These are phyloP conservation scores for Manacus vitellinus DNA, from an alignment of 2,113 vertebrate species.

Conservation along the genomic window DNA sequence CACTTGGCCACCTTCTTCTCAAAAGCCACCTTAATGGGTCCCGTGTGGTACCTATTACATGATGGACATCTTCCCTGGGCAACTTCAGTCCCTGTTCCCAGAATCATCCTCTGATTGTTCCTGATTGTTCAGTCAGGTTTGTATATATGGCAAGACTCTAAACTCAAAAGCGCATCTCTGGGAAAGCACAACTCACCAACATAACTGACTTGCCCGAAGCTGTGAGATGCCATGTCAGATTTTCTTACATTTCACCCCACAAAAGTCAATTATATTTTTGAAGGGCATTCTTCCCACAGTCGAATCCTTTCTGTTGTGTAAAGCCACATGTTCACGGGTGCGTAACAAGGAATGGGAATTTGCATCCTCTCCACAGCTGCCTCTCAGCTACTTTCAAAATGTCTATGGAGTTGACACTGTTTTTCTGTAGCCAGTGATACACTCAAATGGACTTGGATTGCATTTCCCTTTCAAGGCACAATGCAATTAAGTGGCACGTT, in stretches of 20 bases:
- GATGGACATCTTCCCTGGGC: background rate
- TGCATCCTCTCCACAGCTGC: background rate
- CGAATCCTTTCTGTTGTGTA: background rate
- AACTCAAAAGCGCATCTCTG: background rate
- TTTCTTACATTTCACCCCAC: background rate
- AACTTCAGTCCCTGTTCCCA: background rate
- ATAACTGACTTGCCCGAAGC: background rate
- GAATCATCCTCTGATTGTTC: background rate
- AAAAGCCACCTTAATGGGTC: background rate
- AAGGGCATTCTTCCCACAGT: background rate
- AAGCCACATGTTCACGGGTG: background rate
- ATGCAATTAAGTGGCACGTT: background rate
- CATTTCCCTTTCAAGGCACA: constrained; percentile 9
- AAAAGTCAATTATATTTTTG: background rate
- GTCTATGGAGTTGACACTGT: background rate
- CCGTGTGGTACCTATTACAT: background rate
- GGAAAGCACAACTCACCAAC: background rate
- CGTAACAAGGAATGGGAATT: background rate
- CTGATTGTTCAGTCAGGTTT: background rate
- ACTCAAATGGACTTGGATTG: background rate
- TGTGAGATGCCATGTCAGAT: background rate
- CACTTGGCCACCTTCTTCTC: background rate
- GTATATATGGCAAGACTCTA: background rate
- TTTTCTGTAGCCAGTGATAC: background rate
- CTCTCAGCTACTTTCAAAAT: background rate